phyloP scores from a whole-genome alignment of 2,888 invertebrate species.

The Drosophila imparisetae region DNA sequence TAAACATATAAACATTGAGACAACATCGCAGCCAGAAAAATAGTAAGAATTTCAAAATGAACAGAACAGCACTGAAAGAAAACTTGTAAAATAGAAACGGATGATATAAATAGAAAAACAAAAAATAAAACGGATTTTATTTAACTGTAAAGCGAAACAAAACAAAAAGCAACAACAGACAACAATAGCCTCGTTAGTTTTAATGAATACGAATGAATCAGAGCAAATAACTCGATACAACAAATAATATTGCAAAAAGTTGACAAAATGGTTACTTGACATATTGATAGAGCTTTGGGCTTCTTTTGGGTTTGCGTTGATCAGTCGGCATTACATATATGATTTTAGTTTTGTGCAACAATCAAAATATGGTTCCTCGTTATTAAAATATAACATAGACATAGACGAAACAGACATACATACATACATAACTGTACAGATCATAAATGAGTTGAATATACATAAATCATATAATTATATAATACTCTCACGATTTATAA shows the following conservation, averaged over 20 bases:
- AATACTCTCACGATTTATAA: constrained; percentile 21
- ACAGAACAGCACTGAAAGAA: constrained; percentile 39
- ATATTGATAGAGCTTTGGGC: constrained; percentile 7
- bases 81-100: constrained; percentile 53
- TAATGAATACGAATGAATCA: constrained; percentile 61
- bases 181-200: constrained; percentile 80
- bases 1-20: constrained; percentile 44
- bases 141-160: constrained; percentile 44
- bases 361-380: constrained; percentile 73
- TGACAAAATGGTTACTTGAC: constrained; percentile 25
- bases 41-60: constrained; percentile 46
- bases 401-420: constrained; percentile 28
- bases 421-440: constrained; percentile 47
- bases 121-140: constrained; percentile 49
- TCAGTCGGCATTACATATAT: constrained; percentile 4
- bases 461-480: constrained; percentile 19
- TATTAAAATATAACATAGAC: constrained; percentile 46
- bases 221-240: constrained; percentile 53
- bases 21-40: constrained; percentile 51
- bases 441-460: constrained; percentile 46
- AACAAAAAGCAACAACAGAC: constrained; percentile 27
- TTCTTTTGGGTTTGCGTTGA: constrained; percentile 8
- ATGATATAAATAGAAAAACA: constrained; percentile 5
- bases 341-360: constrained; percentile 49
- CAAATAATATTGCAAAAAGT: constrained; percentile 69